Percentiles rank a stretch among this genome's conserved stretches.
Conservation (phyloP, 2,113 vertebrate species). For the Eulacestoma nigropectus region DNA sequence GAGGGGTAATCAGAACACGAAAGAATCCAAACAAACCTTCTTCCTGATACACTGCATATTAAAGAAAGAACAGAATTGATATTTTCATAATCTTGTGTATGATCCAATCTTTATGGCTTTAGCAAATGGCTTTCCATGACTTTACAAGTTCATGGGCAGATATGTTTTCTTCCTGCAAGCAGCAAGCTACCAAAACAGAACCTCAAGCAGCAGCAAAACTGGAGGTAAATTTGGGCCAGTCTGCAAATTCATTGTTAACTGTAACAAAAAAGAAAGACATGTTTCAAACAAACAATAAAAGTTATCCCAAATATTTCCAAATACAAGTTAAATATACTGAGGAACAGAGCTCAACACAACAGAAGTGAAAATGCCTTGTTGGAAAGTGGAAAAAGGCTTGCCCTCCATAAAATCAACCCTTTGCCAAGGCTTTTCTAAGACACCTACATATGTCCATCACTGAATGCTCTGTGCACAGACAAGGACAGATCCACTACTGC, state of each 20-base stretch:
- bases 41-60: not conserved
- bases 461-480: not conserved
- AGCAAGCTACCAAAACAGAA: not conserved
- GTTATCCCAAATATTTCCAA: not conserved
- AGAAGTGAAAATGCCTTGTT: not conserved
- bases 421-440: not conserved
- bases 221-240: not conserved
- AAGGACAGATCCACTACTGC: not conserved
- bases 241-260: not conserved
- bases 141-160: not conserved
- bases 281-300: not conserved
- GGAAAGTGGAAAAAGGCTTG: not conserved
- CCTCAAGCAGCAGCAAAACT: not conserved
- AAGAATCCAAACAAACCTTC: not conserved
- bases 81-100: not conserved
- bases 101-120: not conserved
- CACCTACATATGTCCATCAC: not conserved
- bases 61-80: not conserved
- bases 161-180: not conserved
- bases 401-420: not conserved
- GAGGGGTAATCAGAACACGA: not conserved
- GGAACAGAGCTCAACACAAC: not conserved
- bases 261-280: not conserved
- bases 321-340: not conserved
- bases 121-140: not conserved